Conservation (phyloP, 2,888 invertebrate genomes). For the Cheilosia scutellata region DNA sequence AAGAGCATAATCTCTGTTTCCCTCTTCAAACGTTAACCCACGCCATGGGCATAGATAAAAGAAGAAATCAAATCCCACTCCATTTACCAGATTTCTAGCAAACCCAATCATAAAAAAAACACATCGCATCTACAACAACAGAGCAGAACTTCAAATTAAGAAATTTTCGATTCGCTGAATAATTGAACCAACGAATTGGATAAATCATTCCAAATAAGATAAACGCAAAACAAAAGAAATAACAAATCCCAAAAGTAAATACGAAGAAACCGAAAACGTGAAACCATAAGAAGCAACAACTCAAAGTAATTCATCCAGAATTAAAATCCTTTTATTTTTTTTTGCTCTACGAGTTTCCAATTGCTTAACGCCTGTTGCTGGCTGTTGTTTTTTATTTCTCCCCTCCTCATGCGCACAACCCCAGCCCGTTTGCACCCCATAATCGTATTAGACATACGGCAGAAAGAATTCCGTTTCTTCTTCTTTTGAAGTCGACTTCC, state of each 20-base stretch:
- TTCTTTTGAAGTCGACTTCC: conserved; percentile 49
- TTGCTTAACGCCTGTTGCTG: conserved; percentile 36
- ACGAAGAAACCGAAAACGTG: conserved; percentile 39
- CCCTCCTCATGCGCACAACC: neutral
- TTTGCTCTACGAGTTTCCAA: conserved; percentile 33
- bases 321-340: conserved; percentile 42
- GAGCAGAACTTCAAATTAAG: conserved; percentile 40
- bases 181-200: conserved; percentile 66
- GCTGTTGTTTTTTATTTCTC: neutral
- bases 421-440: conserved; percentile 46
- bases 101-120: conserved; percentile 16
- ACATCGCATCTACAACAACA: no score
- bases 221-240: conserved; percentile 19
- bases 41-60: neutral
- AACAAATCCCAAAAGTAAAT: conserved; percentile 51
- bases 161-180: conserved; percentile 54
- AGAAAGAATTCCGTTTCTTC: conserved; percentile 32
- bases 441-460: conserved; percentile 67
- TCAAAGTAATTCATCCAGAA: conserved; percentile 69
- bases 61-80: neutral
- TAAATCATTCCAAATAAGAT: conserved; percentile 68
- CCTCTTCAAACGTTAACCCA: neutral
- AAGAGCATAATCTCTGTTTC: neutral
- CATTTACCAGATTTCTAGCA: neutral
- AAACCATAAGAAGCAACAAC: conserved; percentile 42